phyloP scores from a whole-genome alignment of 2,113 vertebrate species.

The Cryptoleucopteryx plumbea region DNA sequence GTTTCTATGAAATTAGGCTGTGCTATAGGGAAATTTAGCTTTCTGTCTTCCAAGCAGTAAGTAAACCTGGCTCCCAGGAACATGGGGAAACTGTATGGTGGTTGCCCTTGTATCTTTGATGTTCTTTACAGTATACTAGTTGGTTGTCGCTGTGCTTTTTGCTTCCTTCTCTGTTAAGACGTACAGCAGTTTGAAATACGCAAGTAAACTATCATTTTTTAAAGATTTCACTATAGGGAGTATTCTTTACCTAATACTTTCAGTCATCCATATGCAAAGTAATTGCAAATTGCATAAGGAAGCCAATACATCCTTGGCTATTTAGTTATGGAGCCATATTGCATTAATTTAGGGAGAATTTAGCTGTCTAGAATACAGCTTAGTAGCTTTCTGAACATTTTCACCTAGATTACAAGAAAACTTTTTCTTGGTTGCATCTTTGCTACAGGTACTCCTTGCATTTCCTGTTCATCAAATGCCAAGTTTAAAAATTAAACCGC shows the following conservation, averaged over 20 bases:
- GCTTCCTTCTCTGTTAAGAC: neutral
- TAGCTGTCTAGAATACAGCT: neutral
- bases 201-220: neutral
- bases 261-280: neutral
- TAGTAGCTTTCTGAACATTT: neutral
- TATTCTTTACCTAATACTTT: neutral
- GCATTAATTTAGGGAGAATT: neutral
- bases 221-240: neutral
- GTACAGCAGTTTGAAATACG: neutral
- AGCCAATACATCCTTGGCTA: neutral
- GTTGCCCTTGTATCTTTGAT: neutral
- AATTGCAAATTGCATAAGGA: neutral
- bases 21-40: neutral
- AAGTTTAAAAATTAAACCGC: neutral
- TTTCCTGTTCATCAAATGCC: neutral
- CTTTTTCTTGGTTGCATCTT: neutral
- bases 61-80: neutral
- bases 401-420: neutral
- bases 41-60: neutral
- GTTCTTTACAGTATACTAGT: neutral
- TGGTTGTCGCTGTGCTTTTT: neutral
- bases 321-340: neutral
- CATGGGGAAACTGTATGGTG: neutral
- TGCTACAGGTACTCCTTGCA: neutral
- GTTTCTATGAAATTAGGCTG: neutral